Evolutionary conservation across 2,113 vertebrate species (phyloP).

Genomic region (Misgurnus anguillicaudatus): DNA sequence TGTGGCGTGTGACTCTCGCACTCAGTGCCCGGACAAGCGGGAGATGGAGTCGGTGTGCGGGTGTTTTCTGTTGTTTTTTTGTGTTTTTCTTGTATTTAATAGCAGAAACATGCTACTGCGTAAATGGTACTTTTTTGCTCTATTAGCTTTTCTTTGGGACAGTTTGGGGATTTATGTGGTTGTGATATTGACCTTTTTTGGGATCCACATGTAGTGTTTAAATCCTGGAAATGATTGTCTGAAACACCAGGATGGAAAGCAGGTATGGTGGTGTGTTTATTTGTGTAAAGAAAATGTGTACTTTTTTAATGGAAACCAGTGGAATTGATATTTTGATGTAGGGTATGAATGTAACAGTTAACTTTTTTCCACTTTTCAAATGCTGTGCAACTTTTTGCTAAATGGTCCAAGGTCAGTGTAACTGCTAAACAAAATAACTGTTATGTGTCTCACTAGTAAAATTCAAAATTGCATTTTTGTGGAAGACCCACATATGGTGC

Average conservation of each 20-base stretch:
- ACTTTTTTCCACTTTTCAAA: no score
- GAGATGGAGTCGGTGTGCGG: slow-evolving; percentile 17
- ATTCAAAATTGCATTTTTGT: no score
- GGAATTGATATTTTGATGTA: background rate
- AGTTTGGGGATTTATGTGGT: background rate
- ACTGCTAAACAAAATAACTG: no score
- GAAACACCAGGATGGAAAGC: slow-evolving; percentile 52
- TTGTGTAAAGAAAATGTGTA: background rate
- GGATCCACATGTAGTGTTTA: slow-evolving; percentile 9
- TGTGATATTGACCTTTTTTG: background rate
- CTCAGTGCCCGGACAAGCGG: slow-evolving; percentile 4
- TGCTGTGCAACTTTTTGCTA: no score
- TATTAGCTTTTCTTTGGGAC: slow-evolving; percentile 1
- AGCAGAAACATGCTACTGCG: slow-evolving; percentile 39
- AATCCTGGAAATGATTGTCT: slow-evolving; percentile 36
- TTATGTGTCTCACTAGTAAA: no score
- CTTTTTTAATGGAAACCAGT: background rate
- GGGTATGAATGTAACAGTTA: background rate
- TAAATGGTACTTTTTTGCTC: slow-evolving; percentile 12
- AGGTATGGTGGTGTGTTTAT: slow-evolving; percentile 41
- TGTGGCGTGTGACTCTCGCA: slow-evolving; percentile 19
- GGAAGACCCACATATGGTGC: no score
- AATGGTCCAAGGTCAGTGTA: no score
- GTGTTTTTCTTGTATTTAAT: slow-evolving; percentile 39
- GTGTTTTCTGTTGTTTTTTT: slow-evolving; percentile 22